Conservation (phyloP, 2,113 vertebrate species). For the Paralichthys olivaceus region DNA sequence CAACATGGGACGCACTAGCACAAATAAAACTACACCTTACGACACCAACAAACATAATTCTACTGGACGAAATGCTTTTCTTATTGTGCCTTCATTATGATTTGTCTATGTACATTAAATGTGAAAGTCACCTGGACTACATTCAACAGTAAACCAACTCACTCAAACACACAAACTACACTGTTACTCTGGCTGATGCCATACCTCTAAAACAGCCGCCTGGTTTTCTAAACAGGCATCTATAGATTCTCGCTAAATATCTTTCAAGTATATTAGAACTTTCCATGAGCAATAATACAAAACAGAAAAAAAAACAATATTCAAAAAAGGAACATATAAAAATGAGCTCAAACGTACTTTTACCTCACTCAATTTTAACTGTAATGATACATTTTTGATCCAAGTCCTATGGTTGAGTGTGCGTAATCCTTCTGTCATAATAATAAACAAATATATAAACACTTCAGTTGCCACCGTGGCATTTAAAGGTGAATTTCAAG, state of each 20-base stretch:
- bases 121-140: conserved; percentile 79
- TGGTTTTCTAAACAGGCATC: conserved; percentile 62
- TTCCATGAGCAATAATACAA: conserved; percentile 70
- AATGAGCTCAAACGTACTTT: conserved; percentile 63
- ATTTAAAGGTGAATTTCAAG: conserved; percentile 74
- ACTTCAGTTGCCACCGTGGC: conserved; percentile 76
- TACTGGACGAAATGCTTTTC: conserved; percentile 69
- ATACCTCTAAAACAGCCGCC: conserved; percentile 57
- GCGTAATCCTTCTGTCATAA: conserved; percentile 75
- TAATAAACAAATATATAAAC: conserved; percentile 78
- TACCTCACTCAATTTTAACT: conserved; percentile 61
- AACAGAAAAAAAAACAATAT: conserved; percentile 35
- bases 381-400: conserved; percentile 71
- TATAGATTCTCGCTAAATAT: conserved; percentile 73
- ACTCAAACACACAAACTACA: conserved; percentile 76
- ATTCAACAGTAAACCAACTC: conserved; percentile 79
- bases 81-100: conserved; percentile 82
- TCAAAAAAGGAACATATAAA: conserved; percentile 56
- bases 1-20: conserved; percentile 77
- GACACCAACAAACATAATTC: conserved; percentile 67
- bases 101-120: conserved; percentile 79
- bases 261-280: conserved; percentile 82
- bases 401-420: conserved; percentile 72
- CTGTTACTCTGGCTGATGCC: conserved; percentile 68
- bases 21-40: conserved; percentile 71